phyloP scores from a whole-genome alignment of 2,113 vertebrate species.

The Plecturocebus donacophilus region DNA sequence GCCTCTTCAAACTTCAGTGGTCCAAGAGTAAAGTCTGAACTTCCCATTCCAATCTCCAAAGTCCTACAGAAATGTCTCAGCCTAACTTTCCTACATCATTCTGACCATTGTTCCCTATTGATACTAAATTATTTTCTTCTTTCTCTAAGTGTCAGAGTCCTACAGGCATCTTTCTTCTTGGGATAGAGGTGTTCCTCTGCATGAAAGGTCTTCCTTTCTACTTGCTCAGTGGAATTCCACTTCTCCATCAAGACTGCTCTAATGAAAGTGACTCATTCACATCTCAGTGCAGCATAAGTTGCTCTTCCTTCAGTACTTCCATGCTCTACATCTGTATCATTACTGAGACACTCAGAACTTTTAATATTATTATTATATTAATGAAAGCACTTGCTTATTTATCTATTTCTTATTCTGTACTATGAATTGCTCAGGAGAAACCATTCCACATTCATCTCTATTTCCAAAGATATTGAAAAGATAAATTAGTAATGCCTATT shows the following conservation, averaged over 20 bases:
- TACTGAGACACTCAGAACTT: not conserved
- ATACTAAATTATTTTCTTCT: not conserved
- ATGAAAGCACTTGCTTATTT: not conserved
- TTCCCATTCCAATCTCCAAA: not conserved
- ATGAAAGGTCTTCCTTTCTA: not conserved
- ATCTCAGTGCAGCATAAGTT: not conserved
- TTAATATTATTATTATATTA: not conserved
- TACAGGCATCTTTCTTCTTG: not conserved
- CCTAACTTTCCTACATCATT: not conserved
- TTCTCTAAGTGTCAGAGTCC: not conserved
- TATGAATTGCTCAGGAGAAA: not conserved
- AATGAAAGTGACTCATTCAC: not conserved
- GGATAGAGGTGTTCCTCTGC: not conserved
- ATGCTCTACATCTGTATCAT: not conserved
- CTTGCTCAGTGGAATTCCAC: not conserved
- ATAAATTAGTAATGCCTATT: not conserved
- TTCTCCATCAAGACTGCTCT: not conserved
- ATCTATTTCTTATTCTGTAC: not conserved
- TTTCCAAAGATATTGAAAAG: not conserved
- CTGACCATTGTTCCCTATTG: not conserved
- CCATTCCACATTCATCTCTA: not conserved
- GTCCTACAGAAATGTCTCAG: not conserved
- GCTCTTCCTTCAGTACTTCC: not conserved
- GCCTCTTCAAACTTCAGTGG: not conserved
- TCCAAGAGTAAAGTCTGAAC: not conserved